Base-by-base conservation (phyloP, 2,888 invertebrate species). In the Osedax fenrisi region DNA sequence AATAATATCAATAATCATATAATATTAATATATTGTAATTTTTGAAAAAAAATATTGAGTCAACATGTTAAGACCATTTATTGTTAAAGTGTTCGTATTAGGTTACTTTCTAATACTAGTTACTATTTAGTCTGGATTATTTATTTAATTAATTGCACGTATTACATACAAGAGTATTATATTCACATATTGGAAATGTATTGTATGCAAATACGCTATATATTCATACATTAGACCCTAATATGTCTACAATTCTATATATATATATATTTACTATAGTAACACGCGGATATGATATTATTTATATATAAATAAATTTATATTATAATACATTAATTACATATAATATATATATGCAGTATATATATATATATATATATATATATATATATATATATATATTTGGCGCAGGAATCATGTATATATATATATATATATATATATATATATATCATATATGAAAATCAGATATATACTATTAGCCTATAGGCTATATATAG, bases 261-360 rank as follows among this genome's bases (percentile, higher is more conserved):
- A 64, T 64, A 64, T 64, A 64, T 64, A 64, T 64, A 64, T 64
- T 10, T 64, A 64, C n/a, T n/a, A n/a, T n/a, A n/a, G n/a, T n/a
- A n/a, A n/a, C n/a, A n/a, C n/a, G n/a, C n/a, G n/a, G 10, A 56
- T 56, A 56, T 56, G 17, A 13, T 13, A 13, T 13, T 64, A 64
- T 64, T 10, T 64, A 64, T 64, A 64, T 64, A 64, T 64, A 64
- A 17, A 64, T 64, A 64, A 10, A 21, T 64, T 5, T 64, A 21
- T 64, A 13, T 13, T 13, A 41, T 41, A 41, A 41, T 41, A 41
- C 17, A 41, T 41, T 41, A 41, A 41, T 41, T 10, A 41, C 5
- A 24, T 21, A 75, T 75, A 3, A 3, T 2, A 10, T 56, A 73
- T 64, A 62, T 62, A 71, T 72, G 70, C 23, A 74, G 17, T 23